These are phyloP conservation scores for Acridotheres tristis DNA, from an alignment of 2,797 vertebrate species.

Conservation along the genomic window DNA sequence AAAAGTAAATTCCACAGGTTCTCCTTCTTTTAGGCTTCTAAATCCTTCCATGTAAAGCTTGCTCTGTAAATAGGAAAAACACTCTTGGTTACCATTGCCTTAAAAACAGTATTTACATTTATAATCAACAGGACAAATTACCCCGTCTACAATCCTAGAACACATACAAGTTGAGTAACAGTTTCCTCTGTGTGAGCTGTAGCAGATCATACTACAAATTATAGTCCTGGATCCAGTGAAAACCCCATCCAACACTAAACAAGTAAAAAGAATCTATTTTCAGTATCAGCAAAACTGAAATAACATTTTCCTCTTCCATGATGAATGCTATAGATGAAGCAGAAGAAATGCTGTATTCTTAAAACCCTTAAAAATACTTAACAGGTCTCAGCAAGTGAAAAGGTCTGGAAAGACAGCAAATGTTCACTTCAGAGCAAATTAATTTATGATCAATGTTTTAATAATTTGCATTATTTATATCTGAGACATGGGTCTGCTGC, in stretches of 20 bases:
- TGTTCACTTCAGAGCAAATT: neutral
- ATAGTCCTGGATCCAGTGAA: neutral
- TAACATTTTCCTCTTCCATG: constrained; percentile 5
- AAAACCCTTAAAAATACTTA: neutral
- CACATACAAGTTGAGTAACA: neutral
- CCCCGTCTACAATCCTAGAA: neutral
- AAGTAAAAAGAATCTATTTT: neutral
- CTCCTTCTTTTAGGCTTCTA: constrained; percentile 89
- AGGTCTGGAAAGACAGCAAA: neutral
- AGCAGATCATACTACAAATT: neutral
- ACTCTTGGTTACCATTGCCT: constrained; percentile 65
- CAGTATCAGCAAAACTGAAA: neutral
- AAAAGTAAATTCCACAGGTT: constrained; percentile 88
- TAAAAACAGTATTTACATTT: constrained; percentile 52
- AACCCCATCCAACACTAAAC: neutral
- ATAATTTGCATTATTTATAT: neutral
- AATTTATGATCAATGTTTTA: neutral
- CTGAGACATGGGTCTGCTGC: neutral
- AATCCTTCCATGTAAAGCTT: constrained; percentile 90
- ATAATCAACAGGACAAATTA: constrained; percentile 47
- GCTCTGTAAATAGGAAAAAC: constrained; percentile 80
- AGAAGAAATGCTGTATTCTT: neutral
- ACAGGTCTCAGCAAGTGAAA: neutral
- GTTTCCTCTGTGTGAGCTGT: neutral
- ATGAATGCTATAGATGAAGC: neutral